Evolutionary conservation across 2,888 invertebrate genomes (phyloP).

Genomic region (Drosophila nr. medialis): DNA sequence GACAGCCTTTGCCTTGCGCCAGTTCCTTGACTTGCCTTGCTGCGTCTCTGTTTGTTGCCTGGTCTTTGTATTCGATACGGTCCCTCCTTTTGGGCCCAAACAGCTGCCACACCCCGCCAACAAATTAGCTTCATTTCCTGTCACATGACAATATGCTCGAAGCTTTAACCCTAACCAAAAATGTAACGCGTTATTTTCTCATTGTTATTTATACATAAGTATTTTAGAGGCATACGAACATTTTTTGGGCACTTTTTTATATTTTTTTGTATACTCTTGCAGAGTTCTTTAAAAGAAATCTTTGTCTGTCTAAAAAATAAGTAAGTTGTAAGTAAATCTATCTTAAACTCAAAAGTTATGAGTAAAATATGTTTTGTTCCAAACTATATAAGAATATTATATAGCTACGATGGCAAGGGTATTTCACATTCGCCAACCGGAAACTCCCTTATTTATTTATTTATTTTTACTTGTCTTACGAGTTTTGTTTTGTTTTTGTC

Average conservation of each 20-base stretch:
- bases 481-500: conserved; percentile 4
- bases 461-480: conserved; percentile 2
- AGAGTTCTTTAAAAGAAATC: neutral
- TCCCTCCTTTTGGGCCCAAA: conserved; percentile 38
- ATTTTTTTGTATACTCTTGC: conserved; percentile 7
- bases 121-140: conserved; percentile 80
- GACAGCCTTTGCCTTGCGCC: conserved; percentile 21
- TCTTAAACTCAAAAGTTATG: neutral
- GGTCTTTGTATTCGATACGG: conserved; percentile 12
- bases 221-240: conserved; percentile 28
- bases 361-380: neutral
- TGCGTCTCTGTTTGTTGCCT: conserved; percentile 22
- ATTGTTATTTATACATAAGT: conserved; percentile 46
- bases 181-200: conserved; percentile 30
- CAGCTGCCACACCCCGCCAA: conserved; percentile 67
- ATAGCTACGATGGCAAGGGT: neutral
- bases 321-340: neutral
- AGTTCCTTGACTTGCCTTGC: conserved; percentile 31
- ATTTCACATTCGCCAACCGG: neutral
- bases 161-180: conserved; percentile 67
- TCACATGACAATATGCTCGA: conserved; percentile 66
- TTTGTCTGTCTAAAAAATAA: neutral
- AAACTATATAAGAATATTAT: neutral
- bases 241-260: conserved; percentile 9
- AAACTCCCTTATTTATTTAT: neutral